Base-by-base conservation (phyloP, 2,888 invertebrate species). In the Andrena haemorrhoa region DNA sequence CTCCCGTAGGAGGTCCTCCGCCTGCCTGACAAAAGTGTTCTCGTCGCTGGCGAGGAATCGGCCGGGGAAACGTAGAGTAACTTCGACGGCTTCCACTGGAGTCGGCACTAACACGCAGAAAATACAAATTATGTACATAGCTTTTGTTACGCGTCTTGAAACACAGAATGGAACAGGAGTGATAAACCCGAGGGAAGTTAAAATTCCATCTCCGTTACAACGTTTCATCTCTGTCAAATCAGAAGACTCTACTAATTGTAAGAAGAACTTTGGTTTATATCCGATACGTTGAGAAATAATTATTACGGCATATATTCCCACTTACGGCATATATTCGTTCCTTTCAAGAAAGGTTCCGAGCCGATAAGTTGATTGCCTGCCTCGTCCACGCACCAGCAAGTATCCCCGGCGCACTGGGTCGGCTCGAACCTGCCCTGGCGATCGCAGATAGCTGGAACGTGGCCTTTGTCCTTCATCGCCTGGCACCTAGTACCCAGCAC, bases 351-450 rank as follows among this genome's bases (percentile, higher is more conserved):
- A 8, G 96, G 95, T 81, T 95, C 95, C 0, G 96, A 95, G 16
- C 95, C 95, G 12, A 95, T 94, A 29, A 97, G 90, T 89, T 96
- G 96, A 91, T 96, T 96, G 35, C 97, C 97, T 0, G 97, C 97
- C 79, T 97, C 97, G 93, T 98, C 97, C 2, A 98, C 97, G 92
- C 98, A 98, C 97, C 98, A 98, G 92, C 98, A 98, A 35, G 96
- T 95, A 70, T 95, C 94, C 10, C 95, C 95, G 29, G 96, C 96
- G 90, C 98, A 98, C 90, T 98, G 98, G 0, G 96, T 96, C 0
- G 98, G 96, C 1, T 96, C 94, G 93, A 97, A 98, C 85, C 96
- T 95, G 0, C 97, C 97, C 81, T 95, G 95, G 2, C 95, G 93
- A 84, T 96, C 95, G 88, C 97, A 97, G n/a, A 96, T 95, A 0